Percentiles rank a stretch among this genome's conserved stretches.
phyloP scores from a whole-genome alignment of 2,797 vertebrate genomes.

The Brachyrhaphis roseni region DNA sequence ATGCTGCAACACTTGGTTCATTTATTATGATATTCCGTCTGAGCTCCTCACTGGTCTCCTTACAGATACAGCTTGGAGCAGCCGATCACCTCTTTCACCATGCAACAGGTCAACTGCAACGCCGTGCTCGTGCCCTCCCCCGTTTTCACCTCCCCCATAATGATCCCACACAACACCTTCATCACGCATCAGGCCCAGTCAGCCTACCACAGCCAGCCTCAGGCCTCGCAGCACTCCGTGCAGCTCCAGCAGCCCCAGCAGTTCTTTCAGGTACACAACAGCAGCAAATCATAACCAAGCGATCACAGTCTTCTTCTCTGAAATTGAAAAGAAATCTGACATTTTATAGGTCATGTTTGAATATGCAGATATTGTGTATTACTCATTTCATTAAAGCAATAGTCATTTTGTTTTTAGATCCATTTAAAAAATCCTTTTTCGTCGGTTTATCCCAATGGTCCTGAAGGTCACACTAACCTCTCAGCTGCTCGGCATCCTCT shows the following conservation, averaged over 20 bases:
- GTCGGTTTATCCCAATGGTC: background rate
- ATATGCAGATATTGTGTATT: background rate
- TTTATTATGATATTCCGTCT: conserved; percentile 1
- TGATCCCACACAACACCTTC: conserved; percentile 81
- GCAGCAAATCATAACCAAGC: too few species aligned
- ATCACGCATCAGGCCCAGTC: conserved; percentile 78
- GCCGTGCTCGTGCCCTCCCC: conserved; percentile 75
- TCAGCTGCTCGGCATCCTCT: background rate
- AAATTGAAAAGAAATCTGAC: too few species aligned
- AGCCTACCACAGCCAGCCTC: conserved; percentile 74
- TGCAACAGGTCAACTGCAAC: conserved; percentile 81
- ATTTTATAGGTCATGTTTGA: too few species aligned
- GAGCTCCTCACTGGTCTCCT: conserved; percentile 7
- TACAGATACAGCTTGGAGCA: conserved; percentile 85
- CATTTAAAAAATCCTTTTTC: background rate
- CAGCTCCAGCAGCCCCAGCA: conserved; percentile 83
- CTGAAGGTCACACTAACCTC: background rate
- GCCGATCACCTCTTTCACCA: conserved; percentile 79
- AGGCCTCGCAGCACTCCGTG: conserved; percentile 74
- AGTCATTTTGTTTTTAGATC: background rate
- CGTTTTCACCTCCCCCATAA: conserved; percentile 79
- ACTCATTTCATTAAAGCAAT: background rate
- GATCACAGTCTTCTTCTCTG: background rate
- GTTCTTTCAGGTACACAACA: conserved; percentile 82
- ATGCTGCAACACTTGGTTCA: too few species aligned